These are phyloP conservation scores for Channallabes apus DNA, from an alignment of 2,797 vertebrate species.

Conservation along the genomic window DNA sequence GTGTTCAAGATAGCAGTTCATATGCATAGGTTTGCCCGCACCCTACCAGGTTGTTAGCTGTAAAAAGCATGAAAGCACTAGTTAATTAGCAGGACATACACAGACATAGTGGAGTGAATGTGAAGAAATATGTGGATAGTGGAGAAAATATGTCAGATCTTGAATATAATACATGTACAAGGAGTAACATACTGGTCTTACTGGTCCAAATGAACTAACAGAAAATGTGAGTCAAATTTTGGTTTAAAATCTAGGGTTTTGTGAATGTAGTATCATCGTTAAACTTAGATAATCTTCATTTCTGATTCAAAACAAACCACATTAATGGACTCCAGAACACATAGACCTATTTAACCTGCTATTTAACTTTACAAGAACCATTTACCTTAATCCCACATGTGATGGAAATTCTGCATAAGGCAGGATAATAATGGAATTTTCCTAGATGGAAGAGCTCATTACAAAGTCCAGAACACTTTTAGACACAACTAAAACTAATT, in stretches of 20 bases:
- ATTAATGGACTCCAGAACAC: constrained; percentile 15
- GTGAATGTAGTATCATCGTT: background rate
- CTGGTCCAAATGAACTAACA: too few relatives aligned
- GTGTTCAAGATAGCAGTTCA: too few relatives aligned
- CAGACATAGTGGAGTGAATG: too few relatives aligned
- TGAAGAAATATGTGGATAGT: too few relatives aligned
- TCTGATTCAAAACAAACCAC: background rate
- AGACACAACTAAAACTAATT: constrained; percentile 47
- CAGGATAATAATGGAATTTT: constrained; percentile 23
- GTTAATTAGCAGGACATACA: too few relatives aligned
- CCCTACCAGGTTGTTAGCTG: too few relatives aligned
- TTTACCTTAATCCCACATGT: constrained; percentile 38
- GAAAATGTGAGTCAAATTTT: background rate
- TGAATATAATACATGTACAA: background rate
- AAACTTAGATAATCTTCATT: background rate
- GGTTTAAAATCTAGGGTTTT: background rate
- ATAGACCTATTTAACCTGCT: constrained; percentile 35
- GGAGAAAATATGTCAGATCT: too few relatives aligned
- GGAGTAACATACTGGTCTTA: too few relatives aligned
- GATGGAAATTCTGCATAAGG: constrained; percentile 29
- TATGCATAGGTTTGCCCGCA: too few relatives aligned
- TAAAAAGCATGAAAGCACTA: too few relatives aligned
- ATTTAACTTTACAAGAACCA: constrained; percentile 51
- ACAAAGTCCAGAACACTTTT: constrained; percentile 48
- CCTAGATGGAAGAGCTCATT: constrained; percentile 48